Evolutionary conservation across 1,140 invertebrate genomes (phyloP).

Genomic region (Cydia pomonella): DNA sequence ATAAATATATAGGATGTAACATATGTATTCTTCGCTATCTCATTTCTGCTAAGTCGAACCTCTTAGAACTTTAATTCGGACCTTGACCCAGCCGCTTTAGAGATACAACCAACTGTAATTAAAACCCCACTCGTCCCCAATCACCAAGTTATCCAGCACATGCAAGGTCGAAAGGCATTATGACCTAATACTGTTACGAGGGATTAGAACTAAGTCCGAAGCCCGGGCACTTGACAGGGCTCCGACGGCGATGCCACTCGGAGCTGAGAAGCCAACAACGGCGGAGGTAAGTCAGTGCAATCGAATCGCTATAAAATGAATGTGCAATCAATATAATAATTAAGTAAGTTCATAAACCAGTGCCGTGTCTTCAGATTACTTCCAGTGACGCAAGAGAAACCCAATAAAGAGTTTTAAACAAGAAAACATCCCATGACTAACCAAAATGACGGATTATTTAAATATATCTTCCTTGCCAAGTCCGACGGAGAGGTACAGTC

Average conservation of each 20-base stretch:
- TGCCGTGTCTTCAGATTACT: background rate
- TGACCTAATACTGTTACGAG: constrained; percentile 53
- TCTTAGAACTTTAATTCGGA: background rate
- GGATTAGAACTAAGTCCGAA: constrained; percentile 59
- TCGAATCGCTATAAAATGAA: too few relatives aligned
- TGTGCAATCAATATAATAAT: background rate
- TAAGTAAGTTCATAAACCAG: background rate
- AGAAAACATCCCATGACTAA: background rate
- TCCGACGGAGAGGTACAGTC: constrained; percentile 84
- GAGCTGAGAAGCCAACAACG: constrained; percentile 34
- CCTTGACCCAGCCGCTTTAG: background rate
- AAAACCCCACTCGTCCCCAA: constrained; percentile 38
- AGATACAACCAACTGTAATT: constrained; percentile 1
- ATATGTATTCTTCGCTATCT: background rate
- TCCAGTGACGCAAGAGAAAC: background rate
- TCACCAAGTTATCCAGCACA: constrained; percentile 44
- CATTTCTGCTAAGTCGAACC: background rate
- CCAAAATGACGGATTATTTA: constrained; percentile 70
- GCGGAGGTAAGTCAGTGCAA: constrained; percentile 28
- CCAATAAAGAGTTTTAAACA: background rate
- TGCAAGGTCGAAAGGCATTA: constrained; percentile 51
- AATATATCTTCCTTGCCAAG: constrained; percentile 83
- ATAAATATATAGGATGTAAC: too few relatives aligned
- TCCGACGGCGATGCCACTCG: constrained; percentile 44
- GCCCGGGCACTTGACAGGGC: constrained; percentile 63